Base-by-base conservation (phyloP, 1,140 invertebrate species). In the Teleopsis dalmanni region DNA sequence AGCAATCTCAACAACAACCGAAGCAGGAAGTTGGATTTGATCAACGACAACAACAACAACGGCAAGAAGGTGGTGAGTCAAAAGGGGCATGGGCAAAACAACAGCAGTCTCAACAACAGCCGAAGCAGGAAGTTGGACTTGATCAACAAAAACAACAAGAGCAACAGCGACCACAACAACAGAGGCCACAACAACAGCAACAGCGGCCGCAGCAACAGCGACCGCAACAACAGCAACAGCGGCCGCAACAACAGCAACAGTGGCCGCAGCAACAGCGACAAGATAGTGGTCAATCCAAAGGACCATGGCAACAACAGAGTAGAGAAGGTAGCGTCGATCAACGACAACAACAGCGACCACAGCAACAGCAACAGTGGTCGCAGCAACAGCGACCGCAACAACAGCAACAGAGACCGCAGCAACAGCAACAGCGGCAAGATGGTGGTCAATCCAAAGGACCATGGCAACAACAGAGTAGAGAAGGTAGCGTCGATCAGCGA, bases 251-350 rank as follows among this genome's bases (percentile, higher is more conserved):
- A 18, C 2, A 13, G 14, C 38, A 37, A 35, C 27, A 25, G 22
- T 8, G 22, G 14, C 23, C 18, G 14, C 34, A 50, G 27, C 48
- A 44, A 23, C 19, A 42, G 26, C 1, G 13, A 2, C 21, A 2
- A 11, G 27, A 45, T 25, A 18, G 43, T 13, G n/a, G n/a, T n/a
- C n/a, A 13, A 8, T 16, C 36, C 10, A 29, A 29, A 44, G 47
- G 47, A 18, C 38, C 35, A 49, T 50, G 47, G 4, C 22, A 51
- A 21, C 41, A 25, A 52, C 14, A 36, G 44, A 33, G 42, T 21
- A n/a, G n/a, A n/a, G 19, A 3, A 42, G 37, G 8, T 27, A 46
- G 16, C 29, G 26, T 10, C 45, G 35, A 45, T n/a, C 22, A 40
- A 8, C 13, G 31, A 14, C 37, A 47, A 53, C 26, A n/a, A n/a